Evolutionary conservation across 2,888 invertebrate genomes (phyloP).

Genomic region (Tachina grossa): DNA sequence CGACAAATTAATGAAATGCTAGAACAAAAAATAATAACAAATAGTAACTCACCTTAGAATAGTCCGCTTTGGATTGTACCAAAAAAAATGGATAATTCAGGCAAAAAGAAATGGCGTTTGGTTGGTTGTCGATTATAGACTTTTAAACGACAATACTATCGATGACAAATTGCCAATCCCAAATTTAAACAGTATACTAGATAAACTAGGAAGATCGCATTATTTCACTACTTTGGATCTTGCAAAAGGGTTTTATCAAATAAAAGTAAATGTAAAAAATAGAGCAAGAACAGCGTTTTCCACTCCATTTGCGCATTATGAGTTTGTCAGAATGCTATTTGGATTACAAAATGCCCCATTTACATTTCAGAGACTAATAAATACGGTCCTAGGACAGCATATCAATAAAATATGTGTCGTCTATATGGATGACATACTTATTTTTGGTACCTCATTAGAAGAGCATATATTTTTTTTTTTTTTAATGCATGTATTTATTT

Average conservation of each 20-base stretch:
- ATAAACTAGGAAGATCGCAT: background rate
- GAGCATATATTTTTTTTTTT: no score
- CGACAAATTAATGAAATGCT: constrained; percentile 44
- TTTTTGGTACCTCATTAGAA: no score
- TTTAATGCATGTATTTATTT: no score
- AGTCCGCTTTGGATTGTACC: constrained; percentile 17
- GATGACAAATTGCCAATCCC: constrained; percentile 22
- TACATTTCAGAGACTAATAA: no score
- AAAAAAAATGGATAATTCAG: constrained; percentile 9
- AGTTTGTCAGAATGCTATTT: constrained; percentile 8
- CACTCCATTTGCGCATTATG: background rate
- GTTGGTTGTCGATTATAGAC: constrained; percentile 16
- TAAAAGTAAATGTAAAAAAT: background rate
- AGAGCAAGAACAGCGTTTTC: background rate
- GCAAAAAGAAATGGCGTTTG: constrained; percentile 11
- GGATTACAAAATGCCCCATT: background rate
- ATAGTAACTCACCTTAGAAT: no score
- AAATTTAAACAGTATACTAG: constrained; percentile 22
- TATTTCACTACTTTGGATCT: no score
- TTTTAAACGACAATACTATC: constrained; percentile 10
- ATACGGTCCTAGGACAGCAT: no score
- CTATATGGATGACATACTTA: no score
- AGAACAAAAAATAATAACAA: no score
- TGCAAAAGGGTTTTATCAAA: constrained; percentile 4
- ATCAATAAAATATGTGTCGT: no score